Evolutionary conservation across 2,888 invertebrate species (phyloP), one percentile per base, ranked within the genome.

Genomic region (Agonopterix heracliana): DNA sequence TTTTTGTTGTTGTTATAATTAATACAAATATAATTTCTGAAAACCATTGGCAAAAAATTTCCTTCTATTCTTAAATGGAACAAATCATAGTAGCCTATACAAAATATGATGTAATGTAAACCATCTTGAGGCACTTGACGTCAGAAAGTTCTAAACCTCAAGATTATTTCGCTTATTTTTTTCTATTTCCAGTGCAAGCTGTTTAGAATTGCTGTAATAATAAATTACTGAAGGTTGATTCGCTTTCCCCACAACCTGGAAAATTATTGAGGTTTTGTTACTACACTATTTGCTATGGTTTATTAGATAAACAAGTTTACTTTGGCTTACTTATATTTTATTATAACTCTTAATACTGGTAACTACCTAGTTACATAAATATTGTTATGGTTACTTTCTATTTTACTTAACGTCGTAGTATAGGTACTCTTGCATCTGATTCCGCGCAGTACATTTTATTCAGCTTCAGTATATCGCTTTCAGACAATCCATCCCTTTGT

Each of bases 361-460:
- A n/a, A n/a, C n/a, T n/a, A n/a, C n/a, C n/a, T n/a, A n/a, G n/a
- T n/a, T n/a, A 26, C 26, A 5, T 26, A 26, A 26, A 26, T 26
- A 26, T 26, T 26, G 7, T 26, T 26, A 5, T 26, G 26, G 26
- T 5, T 3, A 26, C 1, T 26, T 26, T 26, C 7, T 26, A 26
- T 26, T 26, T 7, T 26, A 5, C 26, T 26, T 17, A 17, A 17
- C 26, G 26, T 26, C 26, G 5, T 17, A 17, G 17, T 17, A 3
- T 3, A 2, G 7, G 26, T 26, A 5, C 26, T 26, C 7, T 7
- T 26, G 26, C 26, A 26, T 7, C 26, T n/a, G 38, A 9, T 48
- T 68, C 64, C 49, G 75, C 68, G 51, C 86, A 87, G 53, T 87
- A 87, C 87, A 87, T 87, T 71, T 64, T 81, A 46, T 79, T 81